Conservation (phyloP, 30 jellyfish, hydroid and myxozoan genomes). For the Turritopsis dohrnii region DNA sequence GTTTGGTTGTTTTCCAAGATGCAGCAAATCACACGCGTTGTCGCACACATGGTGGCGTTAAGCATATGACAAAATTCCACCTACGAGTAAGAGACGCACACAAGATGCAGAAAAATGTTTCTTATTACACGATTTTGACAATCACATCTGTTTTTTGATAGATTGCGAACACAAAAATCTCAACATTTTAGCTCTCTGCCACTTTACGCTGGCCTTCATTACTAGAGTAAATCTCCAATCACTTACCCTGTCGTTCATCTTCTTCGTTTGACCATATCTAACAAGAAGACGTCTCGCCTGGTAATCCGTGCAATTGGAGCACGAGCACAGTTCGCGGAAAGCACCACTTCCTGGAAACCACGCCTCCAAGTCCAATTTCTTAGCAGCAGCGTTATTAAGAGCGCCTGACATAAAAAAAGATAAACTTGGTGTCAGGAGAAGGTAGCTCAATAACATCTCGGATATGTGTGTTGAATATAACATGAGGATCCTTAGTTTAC, state of each 20-base stretch:
- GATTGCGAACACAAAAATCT: no score
- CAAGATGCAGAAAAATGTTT: no score
- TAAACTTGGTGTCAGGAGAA: background rate
- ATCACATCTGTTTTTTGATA: no score
- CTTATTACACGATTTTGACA: no score
- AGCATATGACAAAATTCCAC: conserved; percentile 93
- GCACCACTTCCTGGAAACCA: conserved; percentile 99
- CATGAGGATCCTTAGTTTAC: no score
- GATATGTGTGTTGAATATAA: no score
- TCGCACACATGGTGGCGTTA: conserved; percentile 98
- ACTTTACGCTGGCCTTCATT: no score
- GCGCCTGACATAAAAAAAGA: conserved; percentile 63
- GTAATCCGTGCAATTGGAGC: conserved; percentile 96
- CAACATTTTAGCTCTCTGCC: no score
- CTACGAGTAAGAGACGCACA: conserved; percentile 20
- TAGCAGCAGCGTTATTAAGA: conserved; percentile 98
- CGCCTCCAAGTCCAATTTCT: conserved; percentile 93
- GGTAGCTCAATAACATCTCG: no score
- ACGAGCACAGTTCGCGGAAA: conserved; percentile 89
- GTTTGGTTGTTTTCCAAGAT: conserved; percentile 84
- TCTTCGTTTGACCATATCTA: conserved; percentile 88
- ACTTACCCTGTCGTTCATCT: conserved; percentile 86
- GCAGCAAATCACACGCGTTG: conserved; percentile 91
- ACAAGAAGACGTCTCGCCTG: conserved; percentile 94
- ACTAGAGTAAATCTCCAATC: no score